Evolutionary conservation across 2,113 vertebrate genomes (phyloP), one percentile per base, ranked within the genome.

Genomic region (Jaculus jaculus): DNA sequence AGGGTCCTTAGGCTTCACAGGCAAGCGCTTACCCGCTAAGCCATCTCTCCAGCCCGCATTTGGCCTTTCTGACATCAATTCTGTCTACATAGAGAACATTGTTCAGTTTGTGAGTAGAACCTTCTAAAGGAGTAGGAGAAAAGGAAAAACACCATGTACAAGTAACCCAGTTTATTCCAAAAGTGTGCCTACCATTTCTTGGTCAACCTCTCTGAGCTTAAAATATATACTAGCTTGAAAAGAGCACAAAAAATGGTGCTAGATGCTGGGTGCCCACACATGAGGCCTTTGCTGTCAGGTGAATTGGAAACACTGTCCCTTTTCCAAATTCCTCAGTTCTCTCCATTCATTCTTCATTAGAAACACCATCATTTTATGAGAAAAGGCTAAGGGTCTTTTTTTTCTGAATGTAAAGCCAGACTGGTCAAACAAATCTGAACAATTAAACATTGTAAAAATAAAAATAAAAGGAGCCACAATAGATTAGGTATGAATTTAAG

Each of bases 401-500:
- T 61, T 84, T 42, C 39, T 81, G 47, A 66, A 79, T 37, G 32
- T 32, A n/a, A 77, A 92, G 71, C n/a, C 90, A 92, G 66, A 85
- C 30, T 15, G 37, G 37, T 79, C 51, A 73, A 89, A 91, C 18
- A 81, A 91, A 87, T 89, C 58, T 87, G 72, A 26, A 93, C 89
- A 58, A 92, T 20, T 72, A 88, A 32, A 87, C 84, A 73, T 84
- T 89, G 34, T 77, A 34, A 77, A 74, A 51, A 84, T 89, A 92
- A 84, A 89, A 93, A 88, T 47, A 68, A 84, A 91, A 23, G 7
- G 71, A 94, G 51, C 73, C 85, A 89, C 85, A 88, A 75, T 21
- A 77, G 69, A 79, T 92, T 90, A 88, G 32, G 78, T 75, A 95
- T 3, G 30, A 92, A 93, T 95, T 96, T 91, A 96, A 94, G 86